These are phyloP conservation scores for Leptinotarsa undecemlineata DNA, from an alignment of 1,140 invertebrate species.

Conservation along the genomic window DNA sequence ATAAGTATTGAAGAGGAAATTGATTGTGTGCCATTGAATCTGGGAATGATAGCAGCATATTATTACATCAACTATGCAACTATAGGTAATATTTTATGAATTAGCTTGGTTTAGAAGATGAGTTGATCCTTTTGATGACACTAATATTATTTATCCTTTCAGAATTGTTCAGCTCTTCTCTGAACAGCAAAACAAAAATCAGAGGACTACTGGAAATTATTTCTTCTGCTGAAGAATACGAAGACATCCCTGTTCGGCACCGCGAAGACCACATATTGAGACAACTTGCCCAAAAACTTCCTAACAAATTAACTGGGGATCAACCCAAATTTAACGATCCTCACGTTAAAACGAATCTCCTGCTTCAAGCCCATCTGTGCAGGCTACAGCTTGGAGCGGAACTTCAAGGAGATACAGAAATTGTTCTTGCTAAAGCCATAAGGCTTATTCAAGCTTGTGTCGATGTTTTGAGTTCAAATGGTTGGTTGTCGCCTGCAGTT, in stretches of 20 bases:
- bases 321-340: conserved; percentile 85
- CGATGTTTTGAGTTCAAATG: conserved; percentile 96
- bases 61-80: conserved; percentile 99
- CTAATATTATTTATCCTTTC: conserved; percentile 35
- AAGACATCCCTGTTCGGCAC: conserved; percentile 91
- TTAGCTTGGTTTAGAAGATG: neutral
- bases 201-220: conserved; percentile 97
- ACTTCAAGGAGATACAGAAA: conserved; percentile 94
- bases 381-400: conserved; percentile 92
- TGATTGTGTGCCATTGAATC: conserved; percentile 92
- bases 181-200: conserved; percentile 97
- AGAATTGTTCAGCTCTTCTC: conserved; percentile 95
- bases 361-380: conserved; percentile 95
- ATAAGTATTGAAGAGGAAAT: conserved; percentile 98
- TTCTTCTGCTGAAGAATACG: conserved; percentile 95
- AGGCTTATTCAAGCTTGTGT: conserved; percentile 97
- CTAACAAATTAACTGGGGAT: conserved; percentile 73
- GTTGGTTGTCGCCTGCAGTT: conserved; percentile 96
- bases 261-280: conserved; percentile 90
- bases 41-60: conserved; percentile 99
- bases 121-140: too few species aligned
- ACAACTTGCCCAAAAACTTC: conserved; percentile 76
- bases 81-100: conserved; percentile 69
- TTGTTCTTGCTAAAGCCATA: conserved; percentile 85
- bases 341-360: conserved; percentile 94